Base-by-base conservation (phyloP, 2,113 vertebrate species). In the Urocynchramus pylzowi region DNA sequence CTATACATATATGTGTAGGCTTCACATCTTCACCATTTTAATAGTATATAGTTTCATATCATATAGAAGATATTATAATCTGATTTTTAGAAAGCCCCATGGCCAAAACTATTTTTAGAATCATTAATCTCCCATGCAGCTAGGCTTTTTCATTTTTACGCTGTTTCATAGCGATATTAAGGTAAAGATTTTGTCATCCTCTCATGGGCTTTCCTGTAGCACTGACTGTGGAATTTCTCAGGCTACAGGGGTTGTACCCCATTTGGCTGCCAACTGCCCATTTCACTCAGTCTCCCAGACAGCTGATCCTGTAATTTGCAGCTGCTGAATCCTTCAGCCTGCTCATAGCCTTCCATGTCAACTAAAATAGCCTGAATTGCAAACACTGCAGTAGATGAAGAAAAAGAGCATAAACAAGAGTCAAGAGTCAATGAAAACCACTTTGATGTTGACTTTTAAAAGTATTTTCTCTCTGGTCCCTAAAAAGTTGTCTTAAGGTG, bases 301-400 rank as follows among this genome's bases (percentile, higher is more conserved):
- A 97, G 81, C 78, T 96, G 95, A 95, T 88, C 70, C 79, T 90
- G 61, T 83, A 76, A 94, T 57, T 19, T 68, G 71, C 96, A 98
- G 97, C 95, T 98, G 96, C 86, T 90, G 70, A 33, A 94, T 89
- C 87, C 85, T 41, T 97, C 93, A 87, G 24, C 75, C 23, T 90
- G 53, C 71, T 50, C 73, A 71, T 11, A 76, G 85, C 56, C 37
- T 64, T 87, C 80, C 63, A 8, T 2, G 2, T 84, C 91, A 92
- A 96, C 86, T 53, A 68, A 94, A 95, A 95, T 89, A 92, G 69
- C 53, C 84, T 67, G 41, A 77, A 76, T 69, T 54, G 60, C 33
- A 96, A 97, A 94, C 65, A 93, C 11, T 54, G 31, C 67, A 41
- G 15, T 23, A 90, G 89, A 81, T 71, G 75, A 84, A 92, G 81